Conservation (phyloP, 2,113 vertebrate genomes). For the Stegostoma tigrinum region DNA sequence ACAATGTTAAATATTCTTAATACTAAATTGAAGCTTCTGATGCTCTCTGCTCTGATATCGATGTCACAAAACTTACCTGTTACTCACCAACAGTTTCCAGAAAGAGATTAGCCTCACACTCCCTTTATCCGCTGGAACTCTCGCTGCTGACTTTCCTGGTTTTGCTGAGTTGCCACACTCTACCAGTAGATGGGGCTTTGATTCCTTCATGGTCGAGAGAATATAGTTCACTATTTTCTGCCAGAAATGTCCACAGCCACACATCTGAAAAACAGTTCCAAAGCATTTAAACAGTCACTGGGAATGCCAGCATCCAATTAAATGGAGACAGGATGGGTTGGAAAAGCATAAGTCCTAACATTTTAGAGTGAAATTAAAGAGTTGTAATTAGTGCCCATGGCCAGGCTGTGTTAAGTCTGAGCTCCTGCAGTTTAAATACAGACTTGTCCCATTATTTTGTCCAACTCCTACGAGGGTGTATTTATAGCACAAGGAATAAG, state of each 20-base stretch:
- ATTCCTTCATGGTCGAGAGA: not conserved
- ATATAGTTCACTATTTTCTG: not conserved
- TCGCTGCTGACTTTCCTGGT: not conserved
- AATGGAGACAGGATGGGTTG: not conserved
- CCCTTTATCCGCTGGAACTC: too few relatives aligned
- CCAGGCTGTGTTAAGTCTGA: not conserved
- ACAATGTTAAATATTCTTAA: too few relatives aligned
- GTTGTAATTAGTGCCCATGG: not conserved
- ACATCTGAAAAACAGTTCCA: not conserved
- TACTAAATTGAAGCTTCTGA: too few relatives aligned
- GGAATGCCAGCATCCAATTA: not conserved
- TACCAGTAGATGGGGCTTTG: slow-evolving; percentile 18
- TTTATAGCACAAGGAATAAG: not conserved
- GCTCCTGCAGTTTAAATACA: not conserved
- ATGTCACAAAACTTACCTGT: too few relatives aligned
- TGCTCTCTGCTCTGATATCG: too few relatives aligned
- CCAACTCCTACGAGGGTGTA: not conserved
- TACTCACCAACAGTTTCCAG: too few relatives aligned
- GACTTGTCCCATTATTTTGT: not conserved
- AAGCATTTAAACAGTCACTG: not conserved
- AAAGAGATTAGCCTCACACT: too few relatives aligned
- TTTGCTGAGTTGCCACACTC: not conserved
- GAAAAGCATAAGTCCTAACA: not conserved
- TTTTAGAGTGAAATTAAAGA: not conserved
- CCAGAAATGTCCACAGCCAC: not conserved